These are phyloP conservation scores for Lepeophtheirus salmonis DNA, from an alignment of 1,140 invertebrate genomes.

Conservation along the genomic window DNA sequence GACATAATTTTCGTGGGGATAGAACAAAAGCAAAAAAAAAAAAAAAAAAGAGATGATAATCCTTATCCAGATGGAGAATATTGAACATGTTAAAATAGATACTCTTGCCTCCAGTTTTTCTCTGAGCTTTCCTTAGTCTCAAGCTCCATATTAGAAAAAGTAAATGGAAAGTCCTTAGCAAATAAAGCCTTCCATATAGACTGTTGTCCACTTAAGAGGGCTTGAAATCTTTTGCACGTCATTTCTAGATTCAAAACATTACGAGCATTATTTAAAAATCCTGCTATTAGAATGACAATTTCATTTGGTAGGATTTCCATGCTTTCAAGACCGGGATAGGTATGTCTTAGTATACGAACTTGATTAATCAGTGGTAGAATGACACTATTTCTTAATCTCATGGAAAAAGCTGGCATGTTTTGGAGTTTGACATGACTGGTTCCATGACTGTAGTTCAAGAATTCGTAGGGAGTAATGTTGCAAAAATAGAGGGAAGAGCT, in stretches of 20 bases:
- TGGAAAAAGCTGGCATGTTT: background rate
- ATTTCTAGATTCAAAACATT: background rate
- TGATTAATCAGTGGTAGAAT: background rate
- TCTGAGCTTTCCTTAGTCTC: background rate
- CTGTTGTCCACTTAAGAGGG: background rate
- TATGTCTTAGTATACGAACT: background rate
- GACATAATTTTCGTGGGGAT: too few relatives aligned
- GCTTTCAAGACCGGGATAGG: background rate
- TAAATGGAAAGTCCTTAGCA: background rate
- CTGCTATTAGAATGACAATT: background rate
- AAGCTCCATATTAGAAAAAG: background rate
- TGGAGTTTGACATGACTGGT: background rate
- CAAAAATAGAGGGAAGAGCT: background rate
- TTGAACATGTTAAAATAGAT: too few relatives aligned
- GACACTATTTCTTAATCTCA: background rate
- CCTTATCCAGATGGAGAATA: too few relatives aligned
- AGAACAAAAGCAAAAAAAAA: too few relatives aligned
- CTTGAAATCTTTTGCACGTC: background rate
- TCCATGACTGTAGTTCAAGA: background rate
- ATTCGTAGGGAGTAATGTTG: background rate
- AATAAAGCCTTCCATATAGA: background rate
- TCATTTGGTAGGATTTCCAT: background rate
- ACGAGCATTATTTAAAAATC: background rate
- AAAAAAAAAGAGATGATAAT: too few relatives aligned
- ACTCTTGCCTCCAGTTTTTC: background rate